Evolutionary conservation across 1,140 invertebrate genomes (phyloP), one percentile per base, ranked within the genome.

Genomic region (Papilio glaucus): DNA sequence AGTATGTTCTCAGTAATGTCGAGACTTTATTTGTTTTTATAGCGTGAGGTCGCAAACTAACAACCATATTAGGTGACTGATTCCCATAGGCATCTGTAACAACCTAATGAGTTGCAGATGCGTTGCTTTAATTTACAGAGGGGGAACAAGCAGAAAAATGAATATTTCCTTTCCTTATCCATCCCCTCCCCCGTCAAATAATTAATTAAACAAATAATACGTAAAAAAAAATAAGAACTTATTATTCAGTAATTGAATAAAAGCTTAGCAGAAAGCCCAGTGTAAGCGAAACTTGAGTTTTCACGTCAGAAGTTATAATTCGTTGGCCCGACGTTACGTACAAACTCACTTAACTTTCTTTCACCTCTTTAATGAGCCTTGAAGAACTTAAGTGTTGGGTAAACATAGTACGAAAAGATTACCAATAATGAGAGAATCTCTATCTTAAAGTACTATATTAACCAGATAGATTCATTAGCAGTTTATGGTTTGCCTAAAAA

Each of bases 311-410:
- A 57, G 49, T 57, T 57, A 57, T 57, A 57, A 57, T 57, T 57
- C 49, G 24, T 57, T 57, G 49, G 49, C 49, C 21, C 45, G 18
- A 53, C 45, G 45, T 53, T 49, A 49, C 45, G 15, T 53, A 21
- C 45, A 57, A 57, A 57, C 49, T 57, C 21, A 57, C 21, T 57
- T 57, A 57, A 57, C 49, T 57, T 57, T 57, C 49, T 57, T 57
- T 26, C 49, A 49, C 45, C 45, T 49, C 18, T 49, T 49, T 49
- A 49, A 57, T 57, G 49, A 57, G 24, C 21, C 49, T 57, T 57
- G 49, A 57, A 26, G 18, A 57, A 57, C 49, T 57, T 57, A 57
- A 57, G 21, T 57, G 49, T 57, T 57, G 49, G 12, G 49, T 57
- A 57, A 57, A 26, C 49, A 49, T 49, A 18, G 13, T 4, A 9